Evolutionary conservation across 1,140 invertebrate genomes (phyloP).

Genomic region (Papilio glaucus): DNA sequence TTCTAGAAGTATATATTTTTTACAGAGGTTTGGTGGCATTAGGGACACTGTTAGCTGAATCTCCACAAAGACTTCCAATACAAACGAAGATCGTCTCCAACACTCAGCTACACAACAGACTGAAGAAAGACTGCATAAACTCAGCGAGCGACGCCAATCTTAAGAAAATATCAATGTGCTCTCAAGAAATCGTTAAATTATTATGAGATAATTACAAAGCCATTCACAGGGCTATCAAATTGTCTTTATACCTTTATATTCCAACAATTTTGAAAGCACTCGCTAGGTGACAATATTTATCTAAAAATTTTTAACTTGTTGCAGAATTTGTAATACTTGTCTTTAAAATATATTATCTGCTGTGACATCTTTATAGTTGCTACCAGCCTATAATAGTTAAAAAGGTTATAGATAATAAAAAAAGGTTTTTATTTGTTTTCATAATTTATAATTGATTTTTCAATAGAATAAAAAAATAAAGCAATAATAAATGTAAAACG

Average conservation of each 20-base stretch:
- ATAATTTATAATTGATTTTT: slow-evolving; percentile 33
- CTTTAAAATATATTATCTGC: no score
- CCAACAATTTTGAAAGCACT: neutral
- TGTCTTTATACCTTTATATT: neutral
- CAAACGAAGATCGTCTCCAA: slow-evolving; percentile 71
- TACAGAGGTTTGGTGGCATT: slow-evolving; percentile 73
- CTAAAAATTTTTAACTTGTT: neutral
- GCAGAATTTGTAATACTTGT: neutral
- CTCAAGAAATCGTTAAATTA: slow-evolving; percentile 71
- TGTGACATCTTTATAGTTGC: neutral
- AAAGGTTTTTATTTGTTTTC: slow-evolving; percentile 7
- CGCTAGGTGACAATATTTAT: neutral
- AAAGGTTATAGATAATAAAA: slow-evolving; percentile 26
- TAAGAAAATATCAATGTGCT: slow-evolving; percentile 67
- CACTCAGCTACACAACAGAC: slow-evolving; percentile 60
- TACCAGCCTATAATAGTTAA: slow-evolving; percentile 7
- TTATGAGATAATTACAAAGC: slow-evolving; percentile 58
- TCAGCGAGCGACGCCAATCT: slow-evolving; percentile 50
- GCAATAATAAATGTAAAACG: slow-evolving; percentile 42
- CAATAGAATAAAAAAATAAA: slow-evolving; percentile 18
- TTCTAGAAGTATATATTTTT: slow-evolving; percentile 41
- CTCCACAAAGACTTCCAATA: slow-evolving; percentile 70
- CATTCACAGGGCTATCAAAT: slow-evolving; percentile 28
- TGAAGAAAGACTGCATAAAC: slow-evolving; percentile 54
- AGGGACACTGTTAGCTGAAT: slow-evolving; percentile 74